A percentile compares a stretch with the other conserved stretches of the same genome.
These are phyloP conservation scores for Helicoverpa zea DNA, from an alignment of 1,140 invertebrate genomes.

Conservation along the genomic window DNA sequence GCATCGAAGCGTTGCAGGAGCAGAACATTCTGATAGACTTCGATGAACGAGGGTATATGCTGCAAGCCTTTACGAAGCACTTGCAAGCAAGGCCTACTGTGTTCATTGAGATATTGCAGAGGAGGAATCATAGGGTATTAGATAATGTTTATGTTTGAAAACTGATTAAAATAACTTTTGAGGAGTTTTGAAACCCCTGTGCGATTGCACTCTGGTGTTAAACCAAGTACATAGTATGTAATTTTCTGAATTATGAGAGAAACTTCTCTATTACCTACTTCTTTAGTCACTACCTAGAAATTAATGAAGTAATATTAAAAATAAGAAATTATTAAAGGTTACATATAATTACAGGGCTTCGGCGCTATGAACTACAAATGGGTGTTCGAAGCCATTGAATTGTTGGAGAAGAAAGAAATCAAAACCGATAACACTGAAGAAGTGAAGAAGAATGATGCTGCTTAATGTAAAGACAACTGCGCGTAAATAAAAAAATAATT, in stretches of 20 bases:
- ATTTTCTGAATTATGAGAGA: too few relatives aligned
- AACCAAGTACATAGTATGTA: too few relatives aligned
- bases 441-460: slow-evolving; percentile 11
- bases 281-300: not conserved
- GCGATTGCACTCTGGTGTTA: too few relatives aligned
- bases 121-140: slow-evolving; percentile 98
- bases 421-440: slow-evolving; percentile 33
- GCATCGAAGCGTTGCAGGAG: slow-evolving; percentile 93
- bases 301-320: not conserved
- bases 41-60: slow-evolving; percentile 98
- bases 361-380: slow-evolving; percentile 99
- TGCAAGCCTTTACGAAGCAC: slow-evolving; percentile 99
- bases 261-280: too few relatives aligned
- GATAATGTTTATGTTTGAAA: too few relatives aligned
- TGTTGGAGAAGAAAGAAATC: slow-evolving; percentile 55
- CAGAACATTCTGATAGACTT: slow-evolving; percentile 98
- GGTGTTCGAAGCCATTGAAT: slow-evolving; percentile 98
- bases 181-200: too few relatives aligned
- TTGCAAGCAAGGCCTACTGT: slow-evolving; percentile 98
- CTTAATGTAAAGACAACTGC: not conserved
- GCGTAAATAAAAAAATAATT: too few relatives aligned
- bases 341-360: slow-evolving; percentile 94
- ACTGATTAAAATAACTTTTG: too few relatives aligned
- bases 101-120: slow-evolving; percentile 99
- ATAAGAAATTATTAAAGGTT: slow-evolving; percentile 33